These are phyloP conservation scores for Noctuana brunneofusca DNA, from an alignment of 2,888 invertebrate genomes.

Conservation along the genomic window DNA sequence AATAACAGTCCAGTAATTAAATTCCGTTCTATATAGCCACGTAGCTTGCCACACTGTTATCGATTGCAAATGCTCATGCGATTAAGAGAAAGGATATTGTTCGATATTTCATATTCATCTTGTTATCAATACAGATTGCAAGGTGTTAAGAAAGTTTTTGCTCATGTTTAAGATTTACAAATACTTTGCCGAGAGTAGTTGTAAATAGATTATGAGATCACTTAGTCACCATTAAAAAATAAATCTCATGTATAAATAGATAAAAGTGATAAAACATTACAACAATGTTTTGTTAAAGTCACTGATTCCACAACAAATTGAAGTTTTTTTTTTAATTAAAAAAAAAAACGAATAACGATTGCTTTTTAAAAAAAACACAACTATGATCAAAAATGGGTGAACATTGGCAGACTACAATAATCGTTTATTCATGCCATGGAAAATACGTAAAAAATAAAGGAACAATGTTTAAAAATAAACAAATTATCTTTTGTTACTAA, in stretches of 20 bases:
- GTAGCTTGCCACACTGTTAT: neutral
- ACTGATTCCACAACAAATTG: too few relatives aligned
- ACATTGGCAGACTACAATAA: too few relatives aligned
- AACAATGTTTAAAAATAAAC: neutral
- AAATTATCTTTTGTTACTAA: neutral
- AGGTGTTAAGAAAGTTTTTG: conserved; percentile 2
- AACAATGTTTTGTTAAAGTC: too few relatives aligned
- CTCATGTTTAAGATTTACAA: neutral
- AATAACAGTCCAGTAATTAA: too few relatives aligned
- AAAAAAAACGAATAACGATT: too few relatives aligned
- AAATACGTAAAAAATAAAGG: neutral
- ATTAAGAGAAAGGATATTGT: neutral
- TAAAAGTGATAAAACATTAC: too few relatives aligned
- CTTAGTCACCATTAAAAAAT: neutral
- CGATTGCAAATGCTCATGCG: conserved; percentile 7
- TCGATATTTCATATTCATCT: conserved; percentile 2
- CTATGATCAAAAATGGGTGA: too few relatives aligned
- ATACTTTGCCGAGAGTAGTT: neutral
- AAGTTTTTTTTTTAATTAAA: too few relatives aligned
- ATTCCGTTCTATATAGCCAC: conserved; percentile 12
- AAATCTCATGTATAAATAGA: neutral
- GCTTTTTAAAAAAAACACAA: too few relatives aligned
- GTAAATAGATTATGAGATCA: neutral
- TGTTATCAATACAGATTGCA: conserved; percentile 8
- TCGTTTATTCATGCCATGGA: too few relatives aligned